phyloP scores from a whole-genome alignment of 2,888 invertebrate species.

The Monopis laevigella region DNA sequence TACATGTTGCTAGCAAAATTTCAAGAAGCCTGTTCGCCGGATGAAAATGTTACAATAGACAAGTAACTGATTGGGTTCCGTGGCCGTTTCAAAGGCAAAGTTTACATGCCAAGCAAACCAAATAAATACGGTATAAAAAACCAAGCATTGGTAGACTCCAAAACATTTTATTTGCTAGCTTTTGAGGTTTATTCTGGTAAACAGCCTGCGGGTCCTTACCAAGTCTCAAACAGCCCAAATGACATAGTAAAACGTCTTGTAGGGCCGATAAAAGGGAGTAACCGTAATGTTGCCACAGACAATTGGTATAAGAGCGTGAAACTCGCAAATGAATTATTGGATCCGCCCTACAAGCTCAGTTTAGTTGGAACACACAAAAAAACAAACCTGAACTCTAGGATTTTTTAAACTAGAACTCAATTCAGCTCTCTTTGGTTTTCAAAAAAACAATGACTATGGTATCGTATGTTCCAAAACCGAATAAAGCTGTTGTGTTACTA shows the following conservation, averaged over 20 bases:
- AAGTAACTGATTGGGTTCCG: too few species aligned
- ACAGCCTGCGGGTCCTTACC: too few species aligned
- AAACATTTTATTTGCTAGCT: conserved; percentile 12
- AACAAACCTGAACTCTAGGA: conserved; percentile 17
- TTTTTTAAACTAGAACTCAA: conserved; percentile 14
- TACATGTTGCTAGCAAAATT: too few species aligned
- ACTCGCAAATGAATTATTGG: conserved; percentile 14
- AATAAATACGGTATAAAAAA: conserved; percentile 16
- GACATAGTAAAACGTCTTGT: too few species aligned
- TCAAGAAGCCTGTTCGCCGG: too few species aligned
- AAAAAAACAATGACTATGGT: conserved; percentile 15
- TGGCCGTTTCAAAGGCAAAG: too few species aligned
- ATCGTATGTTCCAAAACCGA: conserved; percentile 11
- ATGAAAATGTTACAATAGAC: too few species aligned
- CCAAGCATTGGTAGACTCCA: conserved; percentile 12
- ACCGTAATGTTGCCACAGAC: too few species aligned
- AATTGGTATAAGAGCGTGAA: too few species aligned
- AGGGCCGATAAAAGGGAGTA: too few species aligned
- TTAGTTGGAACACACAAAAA: conserved; percentile 17
- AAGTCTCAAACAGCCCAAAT: too few species aligned
- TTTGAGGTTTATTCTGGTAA: conserved; percentile 14
- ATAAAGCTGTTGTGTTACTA: conserved; percentile 13
- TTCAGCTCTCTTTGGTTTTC: conserved; percentile 14
- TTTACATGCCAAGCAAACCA: conserved; percentile 11
- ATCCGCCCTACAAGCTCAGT: conserved; percentile 12